phyloP scores from a whole-genome alignment of 1,140 invertebrate genomes.

The Bombus sylvicola region DNA sequence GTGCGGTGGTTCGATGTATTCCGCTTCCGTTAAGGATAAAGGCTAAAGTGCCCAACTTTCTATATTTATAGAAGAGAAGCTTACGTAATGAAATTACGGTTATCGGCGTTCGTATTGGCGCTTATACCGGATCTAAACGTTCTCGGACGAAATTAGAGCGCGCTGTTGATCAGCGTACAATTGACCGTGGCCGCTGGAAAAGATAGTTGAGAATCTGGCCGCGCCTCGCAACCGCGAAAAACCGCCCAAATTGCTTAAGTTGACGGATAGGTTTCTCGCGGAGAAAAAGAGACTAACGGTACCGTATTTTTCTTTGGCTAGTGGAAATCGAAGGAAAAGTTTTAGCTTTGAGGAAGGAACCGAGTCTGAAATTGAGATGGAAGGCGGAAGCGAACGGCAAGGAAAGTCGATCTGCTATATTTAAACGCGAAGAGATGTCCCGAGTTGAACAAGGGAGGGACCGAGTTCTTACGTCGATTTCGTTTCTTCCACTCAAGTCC shows the following conservation, averaged over 20 bases:
- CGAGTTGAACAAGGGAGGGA: neutral
- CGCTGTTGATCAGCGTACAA: neutral
- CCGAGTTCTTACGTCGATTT: slow-evolving; percentile 45
- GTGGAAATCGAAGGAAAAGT: neutral
- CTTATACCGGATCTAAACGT: neutral
- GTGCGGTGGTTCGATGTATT: slow-evolving; percentile 24
- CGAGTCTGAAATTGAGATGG: neutral
- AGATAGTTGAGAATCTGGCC: too few species aligned
- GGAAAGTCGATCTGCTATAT: slow-evolving; percentile 21
- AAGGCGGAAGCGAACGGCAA: neutral
- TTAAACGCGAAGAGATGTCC: slow-evolving; percentile 17
- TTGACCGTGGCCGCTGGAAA: too few species aligned
- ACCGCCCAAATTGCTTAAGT: neutral
- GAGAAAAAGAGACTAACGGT: neutral
- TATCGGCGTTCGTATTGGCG: slow-evolving; percentile 60
- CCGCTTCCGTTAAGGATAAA: slow-evolving; percentile 5
- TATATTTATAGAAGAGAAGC: slow-evolving; percentile 52
- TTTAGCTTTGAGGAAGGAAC: neutral
- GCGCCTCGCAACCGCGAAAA: neutral
- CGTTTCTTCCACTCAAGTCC: slow-evolving; percentile 47
- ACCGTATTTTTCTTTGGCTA: neutral
- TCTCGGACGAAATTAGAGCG: neutral
- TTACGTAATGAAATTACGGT: slow-evolving; percentile 65
- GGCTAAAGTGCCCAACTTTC: slow-evolving; percentile 33
- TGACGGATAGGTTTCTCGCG: neutral